Base-by-base conservation (phyloP, 2,113 vertebrate genomes). In the Hippocampus barbouri region DNA sequence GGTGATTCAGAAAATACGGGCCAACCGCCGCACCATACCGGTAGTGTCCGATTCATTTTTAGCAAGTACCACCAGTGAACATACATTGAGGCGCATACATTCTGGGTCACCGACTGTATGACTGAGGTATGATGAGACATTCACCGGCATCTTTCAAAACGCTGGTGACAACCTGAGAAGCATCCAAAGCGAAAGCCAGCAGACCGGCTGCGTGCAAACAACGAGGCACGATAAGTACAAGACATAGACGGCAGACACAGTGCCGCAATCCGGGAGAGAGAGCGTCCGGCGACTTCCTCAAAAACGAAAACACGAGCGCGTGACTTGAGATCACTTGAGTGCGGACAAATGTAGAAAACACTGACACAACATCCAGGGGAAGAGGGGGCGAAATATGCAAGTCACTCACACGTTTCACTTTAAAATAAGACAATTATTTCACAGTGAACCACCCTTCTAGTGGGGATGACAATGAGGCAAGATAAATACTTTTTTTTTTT, bases 281-380 rank as follows among this genome's bases (percentile, higher is more conserved):
- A 25, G 66, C 25, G 27, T 43, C 73, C 21, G 23, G 45, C 3
- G 2, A 79, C 80, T 85, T 88, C 83, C 78, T 76, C 66, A 78
- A 80, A 80, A 61, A 78, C 51, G 65, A 79, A 83, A 80, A 74
- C 67, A 74, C 47, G 21, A 66, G 47, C 78, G 75, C 77, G 51
- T 79, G 75, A 80, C 74, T 71, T 63, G 74, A 76, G 76, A 78
- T 77, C 83, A 80, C 49, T 75, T 61, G 78, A 67, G 53, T 70
- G 40, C 63, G 62, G 51, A 76, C 72, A 84, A 56, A 70, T 21
- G 8, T 18, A 71, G 73, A 80, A 83, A 79, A 56, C 78, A 75
- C 78, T 84, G 60, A 69, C 83, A 76, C 41, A 61, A 79, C 47
- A 40, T 75, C 8, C 56, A 49, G 27, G 59, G 27, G 14, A 15